A percentile compares a stretch with the other conserved stretches of the same genome.
phyloP scores from a whole-genome alignment of 2,797 vertebrate species.

The Pseudocheirus occidentalis region DNA sequence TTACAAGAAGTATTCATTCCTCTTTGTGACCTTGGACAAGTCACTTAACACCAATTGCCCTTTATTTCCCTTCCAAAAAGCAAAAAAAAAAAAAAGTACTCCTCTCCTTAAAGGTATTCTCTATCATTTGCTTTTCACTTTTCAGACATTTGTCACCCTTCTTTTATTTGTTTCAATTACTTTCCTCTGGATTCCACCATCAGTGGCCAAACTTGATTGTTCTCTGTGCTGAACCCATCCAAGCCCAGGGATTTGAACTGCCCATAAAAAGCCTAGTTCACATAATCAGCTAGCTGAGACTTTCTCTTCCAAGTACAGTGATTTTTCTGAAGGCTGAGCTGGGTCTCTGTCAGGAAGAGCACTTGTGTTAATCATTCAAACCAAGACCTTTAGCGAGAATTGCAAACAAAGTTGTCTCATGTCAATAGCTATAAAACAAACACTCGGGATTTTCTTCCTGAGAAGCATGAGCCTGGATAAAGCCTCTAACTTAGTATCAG shows the following conservation, averaged over 20 bases:
- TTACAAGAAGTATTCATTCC: neutral
- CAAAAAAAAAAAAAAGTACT: neutral
- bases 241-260: neutral
- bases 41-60: too few species aligned
- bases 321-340: neutral
- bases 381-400: neutral
- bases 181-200: neutral
- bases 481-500: neutral
- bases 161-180: neutral
- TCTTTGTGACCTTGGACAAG: too few species aligned
- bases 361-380: neutral
- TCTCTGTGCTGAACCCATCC: neutral
- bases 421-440: constrained; percentile 18
- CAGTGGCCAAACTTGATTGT: neutral
- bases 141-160: neutral
- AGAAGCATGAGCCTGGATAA: neutral
- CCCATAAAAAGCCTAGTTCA: neutral
- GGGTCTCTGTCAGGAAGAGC: neutral
- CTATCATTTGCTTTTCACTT: neutral
- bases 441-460: neutral
- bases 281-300: neutral
- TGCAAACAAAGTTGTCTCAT: constrained; percentile 13
- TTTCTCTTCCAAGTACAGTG: neutral
- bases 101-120: neutral
- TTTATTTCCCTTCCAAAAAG: too few species aligned